These are phyloP conservation scores for Otis tarda DNA, from an alignment of 2,113 vertebrate genomes.

Conservation along the genomic window DNA sequence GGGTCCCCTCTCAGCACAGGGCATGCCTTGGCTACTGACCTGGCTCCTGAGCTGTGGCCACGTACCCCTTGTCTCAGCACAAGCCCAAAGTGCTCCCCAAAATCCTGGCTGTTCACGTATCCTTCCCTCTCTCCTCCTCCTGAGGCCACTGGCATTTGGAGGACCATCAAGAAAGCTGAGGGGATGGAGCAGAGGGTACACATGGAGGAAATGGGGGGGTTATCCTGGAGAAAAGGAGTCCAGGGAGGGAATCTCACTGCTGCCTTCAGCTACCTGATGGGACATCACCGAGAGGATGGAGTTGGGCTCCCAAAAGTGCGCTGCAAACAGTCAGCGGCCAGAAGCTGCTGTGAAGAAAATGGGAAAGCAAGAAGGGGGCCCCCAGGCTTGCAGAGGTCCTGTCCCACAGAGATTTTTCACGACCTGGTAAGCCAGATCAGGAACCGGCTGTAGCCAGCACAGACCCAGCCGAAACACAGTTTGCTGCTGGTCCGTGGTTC, in stretches of 20 bases:
- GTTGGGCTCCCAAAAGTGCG: background rate
- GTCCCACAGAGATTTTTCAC: fast-evolving
- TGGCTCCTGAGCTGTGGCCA: background rate
- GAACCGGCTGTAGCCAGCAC: background rate
- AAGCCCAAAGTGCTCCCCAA: background rate
- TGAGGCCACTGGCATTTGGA: background rate
- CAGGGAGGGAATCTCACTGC: background rate
- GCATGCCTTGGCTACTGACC: background rate
- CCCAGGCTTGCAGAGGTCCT: background rate
- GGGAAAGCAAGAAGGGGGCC: background rate
- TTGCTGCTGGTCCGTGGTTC: background rate
- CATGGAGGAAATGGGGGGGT: background rate
- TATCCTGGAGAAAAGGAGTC: fast-evolving
- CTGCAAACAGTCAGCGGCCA: background rate
- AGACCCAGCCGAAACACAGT: fast-evolving
- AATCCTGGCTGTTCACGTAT: fast-evolving
- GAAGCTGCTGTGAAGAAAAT: background rate
- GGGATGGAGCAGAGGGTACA: background rate
- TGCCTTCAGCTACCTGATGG: fast-evolving
- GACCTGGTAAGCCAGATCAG: fast-evolving
- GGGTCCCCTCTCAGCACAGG: no score
- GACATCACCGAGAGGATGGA: background rate
- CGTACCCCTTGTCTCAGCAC: background rate
- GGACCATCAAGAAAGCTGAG: fast-evolving
- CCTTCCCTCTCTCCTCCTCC: background rate